phyloP scores from a whole-genome alignment of 2,113 vertebrate genomes.

The Prionailurus viverrinus region DNA sequence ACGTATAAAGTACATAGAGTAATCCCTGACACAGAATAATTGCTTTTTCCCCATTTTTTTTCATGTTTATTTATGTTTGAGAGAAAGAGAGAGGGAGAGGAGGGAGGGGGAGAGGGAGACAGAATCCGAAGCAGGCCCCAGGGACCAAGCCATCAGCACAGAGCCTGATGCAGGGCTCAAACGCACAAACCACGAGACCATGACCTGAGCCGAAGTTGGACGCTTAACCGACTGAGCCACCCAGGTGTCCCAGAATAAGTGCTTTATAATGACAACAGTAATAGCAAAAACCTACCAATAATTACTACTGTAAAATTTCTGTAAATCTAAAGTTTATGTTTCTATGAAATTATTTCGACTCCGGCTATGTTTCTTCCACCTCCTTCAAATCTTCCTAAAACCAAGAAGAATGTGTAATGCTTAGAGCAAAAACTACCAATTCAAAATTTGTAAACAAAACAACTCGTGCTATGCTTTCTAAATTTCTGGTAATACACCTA shows the following conservation, averaged over 20 bases:
- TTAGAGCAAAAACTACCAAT: not conserved
- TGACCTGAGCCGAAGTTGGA: no score
- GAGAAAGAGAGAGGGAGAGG: no score
- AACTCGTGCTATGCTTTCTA: not conserved
- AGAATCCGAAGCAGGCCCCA: no score
- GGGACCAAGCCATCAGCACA: no score
- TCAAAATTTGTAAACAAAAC: not conserved
- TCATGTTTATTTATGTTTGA: no score
- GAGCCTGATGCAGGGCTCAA: no score
- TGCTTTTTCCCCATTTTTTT: not conserved
- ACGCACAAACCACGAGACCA: no score
- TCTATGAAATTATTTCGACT: not conserved
- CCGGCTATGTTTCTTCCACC: not conserved
- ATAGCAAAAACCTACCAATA: not conserved
- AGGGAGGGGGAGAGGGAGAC: no score
- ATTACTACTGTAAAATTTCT: not conserved
- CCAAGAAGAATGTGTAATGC: not conserved
- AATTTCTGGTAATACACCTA: not conserved
- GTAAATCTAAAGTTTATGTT: not conserved
- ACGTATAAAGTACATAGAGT: not conserved
- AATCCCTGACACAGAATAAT: not conserved
- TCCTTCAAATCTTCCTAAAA: conserved; percentile 2
- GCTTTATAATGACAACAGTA: not conserved
- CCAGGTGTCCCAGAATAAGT: not conserved
- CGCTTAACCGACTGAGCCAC: no score